Evolutionary conservation across 2,797 vertebrate genomes (phyloP).

Genomic region (Vespertilio murinus): DNA sequence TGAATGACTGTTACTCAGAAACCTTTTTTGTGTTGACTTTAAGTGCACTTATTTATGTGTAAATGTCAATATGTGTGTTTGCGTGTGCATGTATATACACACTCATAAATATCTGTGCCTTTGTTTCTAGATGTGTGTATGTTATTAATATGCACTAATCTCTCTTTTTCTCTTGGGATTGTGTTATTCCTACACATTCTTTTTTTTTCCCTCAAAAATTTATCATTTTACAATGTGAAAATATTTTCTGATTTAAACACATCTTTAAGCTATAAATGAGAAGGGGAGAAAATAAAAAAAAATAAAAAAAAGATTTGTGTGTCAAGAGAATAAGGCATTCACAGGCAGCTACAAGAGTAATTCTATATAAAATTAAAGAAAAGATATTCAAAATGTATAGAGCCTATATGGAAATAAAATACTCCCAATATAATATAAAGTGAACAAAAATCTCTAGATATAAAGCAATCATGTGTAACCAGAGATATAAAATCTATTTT

Average conservation of each 20-base stretch:
- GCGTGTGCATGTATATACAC: rapidly evolving
- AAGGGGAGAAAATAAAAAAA: neutral
- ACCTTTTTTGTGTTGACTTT: neutral
- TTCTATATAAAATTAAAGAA: constrained; percentile 38
- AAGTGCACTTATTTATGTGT: neutral
- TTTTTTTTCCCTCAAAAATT: neutral
- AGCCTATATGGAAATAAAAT: constrained; percentile 16
- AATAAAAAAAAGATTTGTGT: neutral
- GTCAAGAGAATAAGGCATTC: neutral
- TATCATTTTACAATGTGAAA: neutral
- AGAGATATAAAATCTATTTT: neutral
- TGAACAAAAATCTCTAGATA: constrained; percentile 1
- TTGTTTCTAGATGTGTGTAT: neutral
- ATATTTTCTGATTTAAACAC: neutral
- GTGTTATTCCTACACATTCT: neutral
- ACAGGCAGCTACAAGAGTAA: neutral
- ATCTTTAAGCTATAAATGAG: neutral
- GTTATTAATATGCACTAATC: neutral
- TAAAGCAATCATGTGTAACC: constrained; percentile 3
- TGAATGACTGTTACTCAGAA: neutral
- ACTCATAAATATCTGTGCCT: neutral
- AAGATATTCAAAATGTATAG: neutral
- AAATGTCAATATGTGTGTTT: neutral
- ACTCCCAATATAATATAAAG: constrained; percentile 4
- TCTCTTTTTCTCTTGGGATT: neutral